Conservation (phyloP, 2,888 invertebrate species). For the Eupithecia centaureata region DNA sequence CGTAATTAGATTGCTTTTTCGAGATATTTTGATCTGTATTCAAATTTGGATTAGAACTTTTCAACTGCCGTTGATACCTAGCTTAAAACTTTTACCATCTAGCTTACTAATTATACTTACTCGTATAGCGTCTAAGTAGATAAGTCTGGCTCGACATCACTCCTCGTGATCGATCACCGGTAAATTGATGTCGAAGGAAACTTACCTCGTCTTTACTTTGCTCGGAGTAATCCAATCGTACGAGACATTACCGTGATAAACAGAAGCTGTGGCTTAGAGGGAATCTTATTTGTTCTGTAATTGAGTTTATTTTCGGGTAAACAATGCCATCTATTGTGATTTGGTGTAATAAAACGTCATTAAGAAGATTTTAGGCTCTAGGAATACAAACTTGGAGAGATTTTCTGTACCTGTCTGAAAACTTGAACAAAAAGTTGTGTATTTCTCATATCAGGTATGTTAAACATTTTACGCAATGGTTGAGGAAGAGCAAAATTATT, state of each 20-base stretch:
- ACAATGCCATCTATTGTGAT: not conserved
- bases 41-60: not conserved
- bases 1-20: not conserved
- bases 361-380: not conserved
- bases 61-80: not conserved
- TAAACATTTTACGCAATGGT: not conserved
- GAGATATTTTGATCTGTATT: not conserved
- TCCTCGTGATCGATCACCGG: slow-evolving; percentile 56
- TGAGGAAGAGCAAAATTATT: not conserved
- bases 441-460: not conserved
- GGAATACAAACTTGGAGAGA: not conserved
- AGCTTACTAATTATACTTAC: slow-evolving; percentile 4
- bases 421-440: not conserved
- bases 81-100: slow-evolving; percentile 4
- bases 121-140: slow-evolving; percentile 33
- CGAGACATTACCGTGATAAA: slow-evolving; percentile 48
- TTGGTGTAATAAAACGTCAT: not conserved
- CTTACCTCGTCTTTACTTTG: slow-evolving; percentile 55
- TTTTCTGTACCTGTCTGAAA: not conserved
- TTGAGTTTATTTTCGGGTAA: slow-evolving; percentile 14
- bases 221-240: slow-evolving; percentile 46
- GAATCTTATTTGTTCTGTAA: slow-evolving; percentile 18
- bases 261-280: slow-evolving; percentile 37
- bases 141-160: slow-evolving; percentile 51
- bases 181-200: slow-evolving; percentile 56